Base-by-base conservation (phyloP, 2,797 vertebrate species). In the Propithecus perrieri region DNA sequence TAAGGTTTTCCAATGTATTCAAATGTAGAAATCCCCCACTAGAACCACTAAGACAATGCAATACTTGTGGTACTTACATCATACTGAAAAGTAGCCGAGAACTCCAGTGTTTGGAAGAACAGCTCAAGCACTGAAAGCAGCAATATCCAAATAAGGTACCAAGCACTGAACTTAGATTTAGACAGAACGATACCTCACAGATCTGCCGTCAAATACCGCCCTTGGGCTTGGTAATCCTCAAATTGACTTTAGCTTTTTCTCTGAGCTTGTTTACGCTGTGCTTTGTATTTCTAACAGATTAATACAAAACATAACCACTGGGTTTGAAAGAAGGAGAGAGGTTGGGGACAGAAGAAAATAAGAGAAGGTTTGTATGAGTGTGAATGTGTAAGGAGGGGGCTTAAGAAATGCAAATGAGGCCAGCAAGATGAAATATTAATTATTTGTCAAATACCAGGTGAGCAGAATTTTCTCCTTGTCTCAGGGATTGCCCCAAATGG, bases 111-210 rank as follows among this genome's bases (percentile, higher is more conserved):
- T 98, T 98, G 98, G 89, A 97, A 95, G 96, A 97, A 97, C 98
- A 89, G 97, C 93, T 95, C 46, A 1, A 97, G 97, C 98, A 84
- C 0, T 87, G 65, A 95, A 43, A 97, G 98, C 98, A 95, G 97
- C 97, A 94, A 99, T 98, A 78, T 93, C 99, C 99, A 99, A 99
- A 99, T 99, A 99, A 99, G 99, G 99, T 98, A 91, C 97, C 95
- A 98, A 98, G 95, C 30, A 35, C 95, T 61, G 90, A 92, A 92
- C 97, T 98, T 96, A 1, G 95, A 97, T 97, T 69, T 85, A 98
- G 97, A 95, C 76, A 94, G 92, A 98, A 98, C 98, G 97, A 98
- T 84, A 98, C 98, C 98, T 98, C 97, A 85, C 98, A 98, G 98
- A 98, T 87, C 98, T 96, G 97, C 96, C 91, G 28, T 75, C 92